Conservation (phyloP, 2,113 vertebrate species). For the Psittacula cyanocephala region DNA sequence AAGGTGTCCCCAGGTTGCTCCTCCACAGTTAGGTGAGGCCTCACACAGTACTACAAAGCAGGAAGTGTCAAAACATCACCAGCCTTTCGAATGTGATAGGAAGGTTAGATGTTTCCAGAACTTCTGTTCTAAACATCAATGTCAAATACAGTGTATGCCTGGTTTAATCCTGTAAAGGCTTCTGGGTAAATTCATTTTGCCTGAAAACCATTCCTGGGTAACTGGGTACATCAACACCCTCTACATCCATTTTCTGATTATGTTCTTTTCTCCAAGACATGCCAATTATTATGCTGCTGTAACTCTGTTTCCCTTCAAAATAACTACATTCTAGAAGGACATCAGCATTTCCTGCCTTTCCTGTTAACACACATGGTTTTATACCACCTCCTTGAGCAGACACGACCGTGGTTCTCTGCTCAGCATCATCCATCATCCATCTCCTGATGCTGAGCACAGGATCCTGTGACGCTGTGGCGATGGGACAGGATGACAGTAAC, state of each 20-base stretch:
- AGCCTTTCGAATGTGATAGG: neutral
- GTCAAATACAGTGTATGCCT: neutral
- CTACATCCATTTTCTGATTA: neutral
- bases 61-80: neutral
- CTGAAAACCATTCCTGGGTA: neutral
- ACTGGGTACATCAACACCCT: neutral
- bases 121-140: neutral
- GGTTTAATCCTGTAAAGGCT: constrained; percentile 4
- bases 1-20: neutral
- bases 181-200: neutral
- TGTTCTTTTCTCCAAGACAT: neutral
- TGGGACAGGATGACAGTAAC: neutral
- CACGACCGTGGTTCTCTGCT: neutral
- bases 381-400: neutral
- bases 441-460: neutral
- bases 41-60: neutral
- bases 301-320: neutral
- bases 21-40: neutral
- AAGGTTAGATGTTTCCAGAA: neutral
- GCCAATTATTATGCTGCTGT: neutral
- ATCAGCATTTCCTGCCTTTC: neutral
- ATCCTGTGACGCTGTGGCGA: neutral
- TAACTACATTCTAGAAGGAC: neutral
- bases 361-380: neutral
- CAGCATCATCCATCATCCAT: neutral